These are phyloP conservation scores for Achlya flavicornis DNA, from an alignment of 2,888 invertebrate species.

Conservation along the genomic window DNA sequence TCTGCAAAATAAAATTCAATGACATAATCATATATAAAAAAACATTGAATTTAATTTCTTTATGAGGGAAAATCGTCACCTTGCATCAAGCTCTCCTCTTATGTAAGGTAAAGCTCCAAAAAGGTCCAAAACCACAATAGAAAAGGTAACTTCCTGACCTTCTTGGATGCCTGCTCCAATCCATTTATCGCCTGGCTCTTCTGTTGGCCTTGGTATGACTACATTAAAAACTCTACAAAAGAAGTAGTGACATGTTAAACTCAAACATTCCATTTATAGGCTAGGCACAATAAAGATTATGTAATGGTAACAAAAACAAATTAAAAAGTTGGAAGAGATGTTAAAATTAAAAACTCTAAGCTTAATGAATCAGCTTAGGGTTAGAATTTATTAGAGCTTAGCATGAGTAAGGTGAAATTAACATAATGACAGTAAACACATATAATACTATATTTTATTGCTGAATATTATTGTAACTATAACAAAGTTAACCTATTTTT, in stretches of 20 bases:
- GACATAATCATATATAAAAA: neutral
- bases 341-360: too few species aligned
- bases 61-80: slow-evolving; percentile 46
- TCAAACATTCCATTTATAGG: too few species aligned
- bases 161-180: slow-evolving; percentile 80
- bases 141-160: slow-evolving; percentile 85
- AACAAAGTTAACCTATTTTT: too few species aligned
- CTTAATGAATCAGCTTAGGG: too few species aligned
- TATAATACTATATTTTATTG: too few species aligned
- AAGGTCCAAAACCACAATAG: slow-evolving; percentile 83
- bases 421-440: too few species aligned
- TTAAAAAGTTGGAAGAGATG: too few species aligned
- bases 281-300: too few species aligned
- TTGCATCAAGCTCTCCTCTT: slow-evolving; percentile 82
- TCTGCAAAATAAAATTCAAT: slow-evolving; percentile 42
- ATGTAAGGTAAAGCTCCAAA: slow-evolving; percentile 86
- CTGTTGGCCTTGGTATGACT: slow-evolving; percentile 85
- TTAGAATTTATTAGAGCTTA: too few species aligned
- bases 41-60: neutral
- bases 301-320: too few species aligned
- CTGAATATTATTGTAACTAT: too few species aligned
- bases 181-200: slow-evolving; percentile 81
- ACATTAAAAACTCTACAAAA: slow-evolving; percentile 86
- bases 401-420: too few species aligned
- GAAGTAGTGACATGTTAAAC: slow-evolving; percentile 3